Percentiles rank a stretch among this genome's conserved stretches.
Conservation (phyloP, 2,888 invertebrate genomes). For the Cyclophora punctaria region DNA sequence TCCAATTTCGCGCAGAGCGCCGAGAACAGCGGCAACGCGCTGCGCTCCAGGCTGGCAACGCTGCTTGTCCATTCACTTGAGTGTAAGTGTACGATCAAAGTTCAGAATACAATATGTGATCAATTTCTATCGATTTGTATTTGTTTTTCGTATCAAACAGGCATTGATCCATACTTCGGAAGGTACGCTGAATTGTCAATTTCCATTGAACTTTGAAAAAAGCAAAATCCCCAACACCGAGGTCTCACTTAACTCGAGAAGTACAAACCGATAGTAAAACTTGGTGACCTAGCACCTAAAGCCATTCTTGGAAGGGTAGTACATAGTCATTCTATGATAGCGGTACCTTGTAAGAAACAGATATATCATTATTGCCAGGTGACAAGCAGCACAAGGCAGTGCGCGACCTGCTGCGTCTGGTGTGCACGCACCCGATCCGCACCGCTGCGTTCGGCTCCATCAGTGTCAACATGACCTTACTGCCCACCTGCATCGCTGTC, state of each 20-base stretch:
- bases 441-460: slow-evolving; percentile 23
- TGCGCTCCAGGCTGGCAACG: slow-evolving; percentile 25
- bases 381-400: slow-evolving; percentile 10
- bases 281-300: too few species aligned
- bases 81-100: slow-evolving; percentile 17
- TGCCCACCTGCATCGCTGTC: slow-evolving; percentile 32
- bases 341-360: not conserved
- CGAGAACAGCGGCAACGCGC: slow-evolving; percentile 20
- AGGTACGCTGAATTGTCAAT: too few species aligned
- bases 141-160: too few species aligned
- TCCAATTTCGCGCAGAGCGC: slow-evolving; percentile 28
- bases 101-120: too few species aligned
- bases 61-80: slow-evolving; percentile 22
- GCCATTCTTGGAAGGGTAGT: too few species aligned
- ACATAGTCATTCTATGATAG: too few species aligned
- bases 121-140: too few species aligned
- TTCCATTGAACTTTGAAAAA: too few species aligned
- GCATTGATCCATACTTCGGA: too few species aligned
- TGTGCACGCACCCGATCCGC: slow-evolving; percentile 2
- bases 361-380: not conserved
- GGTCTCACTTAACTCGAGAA: too few species aligned
- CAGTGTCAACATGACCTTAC: slow-evolving; percentile 29
- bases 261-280: too few species aligned
- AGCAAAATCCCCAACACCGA: too few species aligned
- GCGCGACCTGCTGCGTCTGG: slow-evolving; percentile 2